Percentiles rank a stretch among this genome's conserved stretches.
phyloP scores from a whole-genome alignment of 2,888 invertebrate species.

The Hirudinaria manillensis region DNA sequence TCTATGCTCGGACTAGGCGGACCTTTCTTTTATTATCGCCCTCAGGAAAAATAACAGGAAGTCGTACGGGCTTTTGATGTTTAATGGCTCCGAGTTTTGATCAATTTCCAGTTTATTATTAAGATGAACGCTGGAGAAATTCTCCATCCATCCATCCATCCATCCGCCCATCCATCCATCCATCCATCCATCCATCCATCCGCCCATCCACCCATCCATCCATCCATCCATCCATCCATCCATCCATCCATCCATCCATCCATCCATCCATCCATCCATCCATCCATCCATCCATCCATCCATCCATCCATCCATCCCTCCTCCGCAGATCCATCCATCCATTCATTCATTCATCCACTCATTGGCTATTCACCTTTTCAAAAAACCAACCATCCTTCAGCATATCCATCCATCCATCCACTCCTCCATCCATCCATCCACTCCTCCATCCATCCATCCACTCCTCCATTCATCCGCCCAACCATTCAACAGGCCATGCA shows the following conservation, averaged over 20 bases:
- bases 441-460: not conserved
- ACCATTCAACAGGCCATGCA: not conserved
- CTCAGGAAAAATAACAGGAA: too few relatives aligned
- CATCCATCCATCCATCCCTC: conserved; percentile 18
- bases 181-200: not conserved
- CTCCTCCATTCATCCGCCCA: not conserved
- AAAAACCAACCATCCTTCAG: not conserved
- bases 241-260: conserved; percentile 17
- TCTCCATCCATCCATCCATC: not conserved
- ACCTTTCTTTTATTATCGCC: too few relatives aligned
- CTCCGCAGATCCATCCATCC: not conserved
- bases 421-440: too few relatives aligned
- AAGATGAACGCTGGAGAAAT: too few relatives aligned
- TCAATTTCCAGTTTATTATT: too few relatives aligned
- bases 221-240: conserved; percentile 18
- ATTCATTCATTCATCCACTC: not conserved
- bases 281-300: conserved; percentile 18
- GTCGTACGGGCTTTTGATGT: too few relatives aligned
- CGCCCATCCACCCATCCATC: too few relatives aligned
- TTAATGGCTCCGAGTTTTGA: too few relatives aligned
- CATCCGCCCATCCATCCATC: not conserved
- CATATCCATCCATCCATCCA: not conserved
- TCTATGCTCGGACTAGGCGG: too few relatives aligned
- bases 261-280: conserved; percentile 6
- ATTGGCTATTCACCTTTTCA: not conserved